phyloP scores from a whole-genome alignment of 2,113 vertebrate species.

The Callipepla squamata region DNA sequence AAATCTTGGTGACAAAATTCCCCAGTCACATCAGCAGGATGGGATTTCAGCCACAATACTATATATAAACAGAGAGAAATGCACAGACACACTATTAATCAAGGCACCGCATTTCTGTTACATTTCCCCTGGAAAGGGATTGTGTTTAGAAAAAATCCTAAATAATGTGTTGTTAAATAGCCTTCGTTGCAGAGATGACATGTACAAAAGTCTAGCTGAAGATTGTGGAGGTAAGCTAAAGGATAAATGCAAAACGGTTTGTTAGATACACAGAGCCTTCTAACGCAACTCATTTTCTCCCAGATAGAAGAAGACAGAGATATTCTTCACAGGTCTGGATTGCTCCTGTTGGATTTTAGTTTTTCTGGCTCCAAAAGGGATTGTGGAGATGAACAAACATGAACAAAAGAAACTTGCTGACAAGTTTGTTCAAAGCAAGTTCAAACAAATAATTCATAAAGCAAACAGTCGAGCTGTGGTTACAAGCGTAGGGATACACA shows the following conservation, averaged over 20 bases:
- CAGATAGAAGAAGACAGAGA: background rate
- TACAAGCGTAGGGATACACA: background rate
- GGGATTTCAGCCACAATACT: background rate
- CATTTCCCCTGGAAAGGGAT: background rate
- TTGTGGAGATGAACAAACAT: background rate
- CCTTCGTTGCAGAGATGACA: background rate
- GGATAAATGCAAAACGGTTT: background rate
- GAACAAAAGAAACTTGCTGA: background rate
- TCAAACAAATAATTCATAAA: background rate
- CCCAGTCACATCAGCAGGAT: background rate
- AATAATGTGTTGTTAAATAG: background rate
- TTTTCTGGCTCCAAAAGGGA: background rate
- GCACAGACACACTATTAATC: background rate
- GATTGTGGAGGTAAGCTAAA: background rate
- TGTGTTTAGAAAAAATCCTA: background rate
- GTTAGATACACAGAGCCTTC: background rate
- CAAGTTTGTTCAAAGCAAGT: background rate
- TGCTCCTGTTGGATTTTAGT: background rate
- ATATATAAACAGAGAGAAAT: background rate
- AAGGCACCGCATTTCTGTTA: background rate
- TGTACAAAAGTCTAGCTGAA: background rate
- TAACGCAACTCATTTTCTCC: background rate
- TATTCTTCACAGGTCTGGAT: constrained; percentile 26
- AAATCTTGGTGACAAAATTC: constrained; percentile 2
- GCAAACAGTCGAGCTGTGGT: background rate